Conservation (phyloP, 2,888 invertebrate species). For the Biston betularia region DNA sequence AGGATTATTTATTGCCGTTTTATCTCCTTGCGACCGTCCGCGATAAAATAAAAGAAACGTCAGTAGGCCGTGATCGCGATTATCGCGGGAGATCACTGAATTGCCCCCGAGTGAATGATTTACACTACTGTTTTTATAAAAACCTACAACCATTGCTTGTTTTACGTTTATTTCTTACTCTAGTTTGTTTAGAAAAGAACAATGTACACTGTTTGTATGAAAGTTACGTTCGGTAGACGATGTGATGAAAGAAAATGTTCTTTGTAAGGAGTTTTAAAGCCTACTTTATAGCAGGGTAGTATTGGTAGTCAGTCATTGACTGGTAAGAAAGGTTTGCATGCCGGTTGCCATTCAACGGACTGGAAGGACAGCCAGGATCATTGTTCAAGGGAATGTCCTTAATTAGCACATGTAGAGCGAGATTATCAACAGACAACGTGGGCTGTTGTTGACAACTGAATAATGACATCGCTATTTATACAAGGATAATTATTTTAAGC, state of each 20-base stretch:
- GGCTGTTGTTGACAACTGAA: constrained; percentile 72
- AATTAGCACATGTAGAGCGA: constrained; percentile 82
- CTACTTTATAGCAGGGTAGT: constrained; percentile 68
- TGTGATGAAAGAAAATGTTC: constrained; percentile 70
- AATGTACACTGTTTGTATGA: constrained; percentile 46
- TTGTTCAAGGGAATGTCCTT: constrained; percentile 76
- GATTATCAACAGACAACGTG: constrained; percentile 76
- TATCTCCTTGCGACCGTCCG: constrained; percentile 78
- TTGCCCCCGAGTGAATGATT: constrained; percentile 62
- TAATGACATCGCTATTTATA: constrained; percentile 70
- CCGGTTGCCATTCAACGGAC: constrained; percentile 66
- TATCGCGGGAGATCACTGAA: constrained; percentile 80
- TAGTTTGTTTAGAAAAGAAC: constrained; percentile 35
- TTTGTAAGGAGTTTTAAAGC: constrained; percentile 72
- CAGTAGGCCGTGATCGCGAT: constrained; percentile 79
- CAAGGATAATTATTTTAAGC: constrained; percentile 55
- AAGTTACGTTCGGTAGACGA: constrained; percentile 30
- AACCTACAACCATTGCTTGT: constrained; percentile 47
- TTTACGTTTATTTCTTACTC: neutral
- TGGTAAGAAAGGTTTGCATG: constrained; percentile 69
- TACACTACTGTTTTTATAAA: constrained; percentile 42
- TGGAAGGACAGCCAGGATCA: constrained; percentile 74
- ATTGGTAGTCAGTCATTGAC: constrained; percentile 77
- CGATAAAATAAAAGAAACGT: constrained; percentile 84
- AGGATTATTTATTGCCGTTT: constrained; percentile 82